Base-by-base conservation (phyloP, 1,140 invertebrate genomes). In the Asobara japonica region DNA sequence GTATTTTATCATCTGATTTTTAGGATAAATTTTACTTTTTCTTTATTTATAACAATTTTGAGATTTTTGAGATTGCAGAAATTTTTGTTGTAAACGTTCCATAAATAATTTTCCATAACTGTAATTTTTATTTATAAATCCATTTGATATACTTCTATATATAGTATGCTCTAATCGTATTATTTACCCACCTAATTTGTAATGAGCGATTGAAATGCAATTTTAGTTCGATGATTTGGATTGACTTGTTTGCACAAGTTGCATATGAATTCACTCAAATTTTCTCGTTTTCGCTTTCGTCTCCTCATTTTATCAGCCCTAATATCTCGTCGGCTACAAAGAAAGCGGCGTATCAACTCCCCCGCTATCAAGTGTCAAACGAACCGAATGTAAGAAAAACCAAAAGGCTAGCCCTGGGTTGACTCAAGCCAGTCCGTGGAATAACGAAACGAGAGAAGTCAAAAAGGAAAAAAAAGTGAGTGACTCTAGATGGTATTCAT, bases 291-390 rank as follows among this genome's bases (percentile, higher is more conserved):
- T 33, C 22, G 16, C 22, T 56, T 6, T 56, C 22, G 22, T 10
- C 22, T 18, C 45, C 22, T 3, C 51, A 1, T 27, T 56, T 56
- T 29, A 31, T 68, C 36, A 16, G 13, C 25, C 25, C 33, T 29
- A 41, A 48, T 68, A 41, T 56, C 65, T 68, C 38, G 13, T 41
- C 22, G 27, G 18, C 25, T 64, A 48, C 62, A 62, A 60, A 69
- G 48, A 65, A 60, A 41, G 61, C 25, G 36, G n/a, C 33, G 31
- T 71, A 70, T 76, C 62, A 62, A 64, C 13, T 31, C 20, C 61
- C 31, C 68, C 25, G 30, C 81, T 84, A 86, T 86, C 84, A 78
- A 82, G 77, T 85, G 84, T 86, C 84, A 85, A 85, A 86, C 83
- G 82, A 78, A 80, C 83, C 83, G 83, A 84, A 82, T 72, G 71